Percentiles rank a stretch among this genome's conserved stretches.
Conservation (phyloP, 2,113 vertebrate species). For the Athene noctua region DNA sequence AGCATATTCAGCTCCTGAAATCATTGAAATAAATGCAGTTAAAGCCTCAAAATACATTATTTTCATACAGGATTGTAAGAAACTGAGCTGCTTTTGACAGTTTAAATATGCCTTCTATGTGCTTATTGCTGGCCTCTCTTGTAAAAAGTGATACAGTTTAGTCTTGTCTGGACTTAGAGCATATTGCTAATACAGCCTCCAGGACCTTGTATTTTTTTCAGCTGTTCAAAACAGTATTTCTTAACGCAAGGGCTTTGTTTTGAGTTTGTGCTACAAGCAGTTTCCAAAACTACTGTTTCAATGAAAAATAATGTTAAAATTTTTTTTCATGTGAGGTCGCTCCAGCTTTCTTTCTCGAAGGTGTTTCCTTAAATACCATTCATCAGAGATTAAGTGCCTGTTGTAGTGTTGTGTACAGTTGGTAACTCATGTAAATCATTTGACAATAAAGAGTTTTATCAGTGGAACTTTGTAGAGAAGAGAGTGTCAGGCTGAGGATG, state of each 20-base stretch:
- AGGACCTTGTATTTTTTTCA: neutral
- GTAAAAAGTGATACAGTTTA: neutral
- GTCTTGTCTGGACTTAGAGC: neutral
- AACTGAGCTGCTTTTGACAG: neutral
- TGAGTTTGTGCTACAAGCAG: neutral
- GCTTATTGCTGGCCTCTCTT: neutral
- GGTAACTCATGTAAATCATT: neutral
- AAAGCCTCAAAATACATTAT: neutral
- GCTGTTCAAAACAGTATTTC: neutral
- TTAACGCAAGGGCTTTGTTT: neutral
- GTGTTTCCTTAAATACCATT: neutral
- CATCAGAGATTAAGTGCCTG: neutral
- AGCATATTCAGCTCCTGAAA: neutral
- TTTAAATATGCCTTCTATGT: neutral
- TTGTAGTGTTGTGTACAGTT: neutral
- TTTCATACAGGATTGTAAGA: neutral
- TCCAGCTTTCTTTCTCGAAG: neutral
- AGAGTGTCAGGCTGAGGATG: neutral
- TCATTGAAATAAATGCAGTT: neutral
- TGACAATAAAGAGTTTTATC: neutral
- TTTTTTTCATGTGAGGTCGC: neutral
- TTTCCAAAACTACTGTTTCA: neutral
- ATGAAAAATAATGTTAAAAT: neutral
- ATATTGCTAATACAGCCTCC: neutral
- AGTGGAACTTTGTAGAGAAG: neutral